Evolutionary conservation across 1,140 invertebrate species (phyloP), one percentile per base, ranked within the genome.

Genomic region (Drosophila triauraria): DNA sequence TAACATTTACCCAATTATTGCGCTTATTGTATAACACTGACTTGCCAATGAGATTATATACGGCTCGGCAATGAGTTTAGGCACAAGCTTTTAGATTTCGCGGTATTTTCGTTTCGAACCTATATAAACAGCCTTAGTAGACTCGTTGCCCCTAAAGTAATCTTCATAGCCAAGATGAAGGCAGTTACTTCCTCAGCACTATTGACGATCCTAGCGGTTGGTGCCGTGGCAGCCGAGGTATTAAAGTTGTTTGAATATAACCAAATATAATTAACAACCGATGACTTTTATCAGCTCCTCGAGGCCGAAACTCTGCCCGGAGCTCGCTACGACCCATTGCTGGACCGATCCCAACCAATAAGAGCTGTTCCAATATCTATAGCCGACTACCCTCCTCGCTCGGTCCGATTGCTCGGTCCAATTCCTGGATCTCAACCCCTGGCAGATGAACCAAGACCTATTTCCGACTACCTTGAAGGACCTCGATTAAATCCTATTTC

Each of bases 51-150:
- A 3, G 12, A n/a, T 50, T 63, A 68, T 30, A 4, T 35, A 4
- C 30, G 10, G 44, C 12, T 23, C 12, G 0, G 12, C 12, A 44
- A 0, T 20, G 4, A n/a, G 3, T 38, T n/a, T 13, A 20, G 35
- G 61, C 61, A 50, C 51, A 23, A 9, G 4, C 17, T 53, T 35
- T 67, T 44, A 0, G 10, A 65, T 51, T 69, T 51, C 47, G 10
- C 38, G 38, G 46, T 13, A 5, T n/a, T 6, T 53, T 30, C 30
- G 3, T 13, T 4, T 10, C 6, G 0, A 43, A 10, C 13, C 15
- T 70, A 70, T 70, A 70, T 56, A 67, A 68, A 38, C 23, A 13
- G 27, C 7, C 10, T 1, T 3, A n/a, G 17, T 27, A 3, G 20
- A 25, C 12, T 8, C 1, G 17, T 53, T 30, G n/a, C 25, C 10